These are phyloP conservation scores for Spinus pinus DNA, from an alignment of 2,797 vertebrate genomes.

Conservation along the genomic window DNA sequence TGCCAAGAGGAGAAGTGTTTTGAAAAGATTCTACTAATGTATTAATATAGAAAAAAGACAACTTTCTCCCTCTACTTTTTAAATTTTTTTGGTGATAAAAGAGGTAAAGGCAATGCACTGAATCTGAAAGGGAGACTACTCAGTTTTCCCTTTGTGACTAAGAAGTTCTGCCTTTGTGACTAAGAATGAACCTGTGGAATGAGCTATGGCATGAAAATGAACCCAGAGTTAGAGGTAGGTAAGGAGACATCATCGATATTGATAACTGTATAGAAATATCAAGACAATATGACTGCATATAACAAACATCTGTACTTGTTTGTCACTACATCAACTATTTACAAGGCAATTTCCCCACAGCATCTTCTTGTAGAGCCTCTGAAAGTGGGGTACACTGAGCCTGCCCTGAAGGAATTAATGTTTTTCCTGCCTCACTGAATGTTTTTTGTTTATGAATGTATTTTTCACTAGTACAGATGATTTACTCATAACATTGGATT, in stretches of 20 bases:
- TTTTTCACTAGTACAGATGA: neutral
- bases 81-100: neutral
- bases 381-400: neutral
- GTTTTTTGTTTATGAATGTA: neutral
- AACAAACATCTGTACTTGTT: neutral
- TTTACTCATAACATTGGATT: fast-evolving
- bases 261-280: neutral
- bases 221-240: neutral
- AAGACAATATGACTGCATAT: neutral
- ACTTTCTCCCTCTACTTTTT: neutral
- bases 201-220: neutral
- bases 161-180: neutral
- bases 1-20: neutral
- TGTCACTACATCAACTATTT: neutral
- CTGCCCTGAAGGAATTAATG: neutral
- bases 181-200: neutral
- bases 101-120: neutral
- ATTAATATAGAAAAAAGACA: neutral
- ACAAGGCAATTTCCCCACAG: neutral
- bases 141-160: neutral
- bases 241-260: neutral
- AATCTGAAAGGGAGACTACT: neutral
- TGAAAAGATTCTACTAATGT: neutral
- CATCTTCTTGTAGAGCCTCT: neutral
- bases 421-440: neutral